Percentiles rank a stretch among this genome's conserved stretches.
Conservation (phyloP, 2,888 invertebrate species). For the Lordiphosa andalusiaca region DNA sequence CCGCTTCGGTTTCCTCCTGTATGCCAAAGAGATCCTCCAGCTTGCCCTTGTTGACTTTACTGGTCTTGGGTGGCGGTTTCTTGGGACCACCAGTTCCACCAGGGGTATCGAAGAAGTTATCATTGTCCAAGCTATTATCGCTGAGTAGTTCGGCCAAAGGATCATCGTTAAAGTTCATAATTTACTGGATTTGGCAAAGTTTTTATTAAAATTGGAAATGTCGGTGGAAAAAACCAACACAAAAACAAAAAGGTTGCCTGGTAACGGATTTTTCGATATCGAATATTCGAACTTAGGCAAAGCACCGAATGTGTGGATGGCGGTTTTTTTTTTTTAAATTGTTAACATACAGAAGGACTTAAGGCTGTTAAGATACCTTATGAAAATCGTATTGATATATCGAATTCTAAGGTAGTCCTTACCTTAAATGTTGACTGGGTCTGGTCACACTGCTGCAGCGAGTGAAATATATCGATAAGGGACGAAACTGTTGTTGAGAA, state of each 20-base stretch:
- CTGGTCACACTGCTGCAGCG: too few relatives aligned
- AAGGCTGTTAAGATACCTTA: too few relatives aligned
- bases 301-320: not conserved
- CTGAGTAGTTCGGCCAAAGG: slow-evolving; percentile 84
- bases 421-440: too few relatives aligned
- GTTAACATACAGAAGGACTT: too few relatives aligned
- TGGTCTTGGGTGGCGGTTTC: slow-evolving; percentile 32
- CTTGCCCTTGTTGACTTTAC: slow-evolving; percentile 63
- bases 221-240: slow-evolving; percentile 5
- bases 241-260: slow-evolving; percentile 43
- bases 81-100: slow-evolving; percentile 28
- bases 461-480: too few relatives aligned
- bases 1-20: slow-evolving; percentile 68
- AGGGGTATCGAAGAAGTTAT: slow-evolving; percentile 84
- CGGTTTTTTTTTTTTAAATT: too few relatives aligned
- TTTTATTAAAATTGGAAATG: not conserved
- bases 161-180: slow-evolving; percentile 84
- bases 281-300: not conserved
- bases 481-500: too few relatives aligned
- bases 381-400: too few relatives aligned
- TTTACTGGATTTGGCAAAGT: not conserved
- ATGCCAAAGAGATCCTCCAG: slow-evolving; percentile 80
- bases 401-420: too few relatives aligned
- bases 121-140: slow-evolving; percentile 86
- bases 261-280: slow-evolving; percentile 37